phyloP scores from a whole-genome alignment of 2,888 invertebrate genomes.

The Tetanocera ferruginea region DNA sequence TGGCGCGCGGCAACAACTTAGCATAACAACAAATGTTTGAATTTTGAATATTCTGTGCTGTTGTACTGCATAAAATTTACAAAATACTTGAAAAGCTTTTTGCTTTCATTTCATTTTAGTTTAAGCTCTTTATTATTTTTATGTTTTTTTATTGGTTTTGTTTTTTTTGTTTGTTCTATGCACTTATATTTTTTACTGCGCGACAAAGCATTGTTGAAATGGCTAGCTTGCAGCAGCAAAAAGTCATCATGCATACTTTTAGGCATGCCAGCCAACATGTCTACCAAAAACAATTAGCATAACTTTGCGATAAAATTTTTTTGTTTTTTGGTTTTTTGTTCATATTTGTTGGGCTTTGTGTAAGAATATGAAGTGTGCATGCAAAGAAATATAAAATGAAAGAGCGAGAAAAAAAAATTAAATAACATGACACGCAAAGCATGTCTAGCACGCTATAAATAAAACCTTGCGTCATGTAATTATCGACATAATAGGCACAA shows the following conservation, averaged over 20 bases:
- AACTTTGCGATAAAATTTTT: constrained; percentile 42
- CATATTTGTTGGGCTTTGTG: not conserved
- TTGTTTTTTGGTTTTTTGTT: not conserved
- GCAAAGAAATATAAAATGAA: not conserved
- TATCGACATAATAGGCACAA: constrained; percentile 26
- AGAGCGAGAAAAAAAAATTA: not conserved
- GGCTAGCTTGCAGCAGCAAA: not conserved
- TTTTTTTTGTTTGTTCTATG: not conserved
- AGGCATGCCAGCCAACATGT: constrained; percentile 26
- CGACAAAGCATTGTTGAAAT: not conserved
- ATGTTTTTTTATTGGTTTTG: not conserved
- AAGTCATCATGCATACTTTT: constrained; percentile 21
- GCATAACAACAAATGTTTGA: not conserved
- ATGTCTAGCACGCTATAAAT: constrained; percentile 24
- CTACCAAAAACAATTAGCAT: constrained; percentile 43
- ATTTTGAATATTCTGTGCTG: no score
- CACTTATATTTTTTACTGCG: not conserved
- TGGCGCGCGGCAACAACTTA: not conserved
- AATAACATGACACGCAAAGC: not conserved
- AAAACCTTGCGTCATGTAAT: constrained; percentile 10
- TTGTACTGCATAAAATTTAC: not conserved
- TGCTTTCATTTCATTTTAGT: no score
- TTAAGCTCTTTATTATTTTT: not conserved
- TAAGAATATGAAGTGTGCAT: not conserved
- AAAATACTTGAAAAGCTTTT: constrained; percentile 7